Evolutionary conservation across 2,113 vertebrate genomes (phyloP).

Genomic region (Syngnathus floridae): DNA sequence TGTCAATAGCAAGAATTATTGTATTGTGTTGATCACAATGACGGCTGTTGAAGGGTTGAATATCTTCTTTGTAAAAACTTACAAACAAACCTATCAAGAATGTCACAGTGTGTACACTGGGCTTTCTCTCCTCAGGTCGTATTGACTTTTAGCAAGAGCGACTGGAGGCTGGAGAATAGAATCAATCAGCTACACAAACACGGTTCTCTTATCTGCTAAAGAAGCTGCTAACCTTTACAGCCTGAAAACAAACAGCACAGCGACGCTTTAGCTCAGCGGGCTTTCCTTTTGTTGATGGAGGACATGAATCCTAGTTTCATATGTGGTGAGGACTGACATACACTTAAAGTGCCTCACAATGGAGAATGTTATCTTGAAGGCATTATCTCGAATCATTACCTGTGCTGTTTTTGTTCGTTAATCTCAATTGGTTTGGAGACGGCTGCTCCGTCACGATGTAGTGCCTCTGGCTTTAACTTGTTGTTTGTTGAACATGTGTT

Average conservation of each 20-base stretch:
- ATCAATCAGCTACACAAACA: slow-evolving; percentile 51
- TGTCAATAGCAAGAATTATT: not conserved
- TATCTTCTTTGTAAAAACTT: slow-evolving; percentile 1
- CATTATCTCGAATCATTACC: slow-evolving; percentile 1
- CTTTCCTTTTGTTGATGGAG: not conserved
- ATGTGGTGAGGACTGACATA: slow-evolving; percentile 6
- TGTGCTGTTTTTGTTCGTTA: slow-evolving; percentile 1
- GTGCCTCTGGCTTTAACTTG: slow-evolving; percentile 20
- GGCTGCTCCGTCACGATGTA: slow-evolving; percentile 1
- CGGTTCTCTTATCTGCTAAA: slow-evolving; percentile 28
- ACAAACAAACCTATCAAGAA: slow-evolving; percentile 15
- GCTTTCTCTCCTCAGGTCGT: slow-evolving; percentile 24
- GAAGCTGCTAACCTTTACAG: slow-evolving; percentile 28
- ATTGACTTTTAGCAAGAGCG: slow-evolving; percentile 39
- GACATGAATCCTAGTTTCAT: not conserved
- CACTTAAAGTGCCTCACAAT: slow-evolving; percentile 12
- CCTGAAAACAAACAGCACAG: slow-evolving; percentile 37
- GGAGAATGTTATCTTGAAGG: slow-evolving; percentile 14
- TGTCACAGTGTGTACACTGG: slow-evolving; percentile 10
- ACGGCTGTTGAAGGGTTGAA: not conserved
- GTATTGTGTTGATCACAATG: slow-evolving; percentile 24
- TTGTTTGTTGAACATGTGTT: slow-evolving; percentile 26
- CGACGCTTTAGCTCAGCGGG: slow-evolving; percentile 19
- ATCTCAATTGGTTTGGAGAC: slow-evolving; percentile 27
- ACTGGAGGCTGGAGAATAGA: slow-evolving; percentile 37